These are phyloP conservation scores for Trachelus iudaicus DNA, from an alignment of 2,888 invertebrate species.

Conservation along the genomic window DNA sequence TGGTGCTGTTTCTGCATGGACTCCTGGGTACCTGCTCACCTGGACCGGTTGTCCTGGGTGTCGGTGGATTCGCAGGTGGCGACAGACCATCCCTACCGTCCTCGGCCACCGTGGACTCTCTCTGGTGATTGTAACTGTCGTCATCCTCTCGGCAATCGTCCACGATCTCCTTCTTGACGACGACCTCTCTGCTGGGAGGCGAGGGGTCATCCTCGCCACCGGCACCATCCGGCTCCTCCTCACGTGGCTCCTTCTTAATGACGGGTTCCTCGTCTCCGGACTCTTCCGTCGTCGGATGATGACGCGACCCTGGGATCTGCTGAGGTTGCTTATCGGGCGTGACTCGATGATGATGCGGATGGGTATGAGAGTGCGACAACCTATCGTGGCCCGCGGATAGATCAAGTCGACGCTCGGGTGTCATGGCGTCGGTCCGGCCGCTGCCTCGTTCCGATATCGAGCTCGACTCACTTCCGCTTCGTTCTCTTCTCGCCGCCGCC, in stretches of 20 bases:
- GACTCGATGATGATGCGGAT: conserved; percentile 71
- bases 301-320: conserved; percentile 69
- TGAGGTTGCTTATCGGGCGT: conserved; percentile 77
- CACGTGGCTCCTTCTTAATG: conserved; percentile 70
- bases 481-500: conserved; percentile 73
- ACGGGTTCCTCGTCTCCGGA: conserved; percentile 69
- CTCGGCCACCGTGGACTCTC: conserved; percentile 58
- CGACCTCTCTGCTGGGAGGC: conserved; percentile 64
- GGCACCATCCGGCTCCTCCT: conserved; percentile 58
- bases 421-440: conserved; percentile 82
- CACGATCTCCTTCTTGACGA: conserved; percentile 74
- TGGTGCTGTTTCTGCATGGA: conserved; percentile 72
- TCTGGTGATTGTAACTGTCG: conserved; percentile 56
- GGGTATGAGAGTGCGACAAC: conserved; percentile 48
- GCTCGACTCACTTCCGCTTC: conserved; percentile 90
- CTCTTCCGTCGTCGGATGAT: conserved; percentile 61
- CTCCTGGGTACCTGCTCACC: conserved; percentile 67
- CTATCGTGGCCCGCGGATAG: conserved; percentile 52
- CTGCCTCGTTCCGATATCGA: conserved; percentile 87
- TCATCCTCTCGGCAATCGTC: conserved; percentile 70
- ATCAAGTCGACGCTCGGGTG: conserved; percentile 82
- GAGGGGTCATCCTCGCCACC: conserved; percentile 66
- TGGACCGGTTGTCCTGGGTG: conserved; percentile 70
- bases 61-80: conserved; percentile 60
- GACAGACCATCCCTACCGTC: conserved; percentile 61